A percentile compares a stretch with the other conserved stretches of the same genome.
These are phyloP conservation scores for Larimichthys polyactis DNA, from an alignment of 2,113 vertebrate species.

Conservation along the genomic window DNA sequence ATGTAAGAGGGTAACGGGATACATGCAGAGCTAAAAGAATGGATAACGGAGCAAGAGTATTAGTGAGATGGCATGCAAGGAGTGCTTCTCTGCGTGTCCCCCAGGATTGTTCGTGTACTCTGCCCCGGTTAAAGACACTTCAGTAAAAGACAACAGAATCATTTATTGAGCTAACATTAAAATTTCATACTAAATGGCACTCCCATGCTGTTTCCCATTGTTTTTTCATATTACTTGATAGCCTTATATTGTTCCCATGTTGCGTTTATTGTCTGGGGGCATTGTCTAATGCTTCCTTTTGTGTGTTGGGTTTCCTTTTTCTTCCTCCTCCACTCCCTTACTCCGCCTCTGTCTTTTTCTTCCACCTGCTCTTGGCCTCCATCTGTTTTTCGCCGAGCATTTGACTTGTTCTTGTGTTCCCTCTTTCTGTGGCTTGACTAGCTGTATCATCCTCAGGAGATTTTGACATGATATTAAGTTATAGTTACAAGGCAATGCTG, in stretches of 20 bases:
- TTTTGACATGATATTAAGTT: conserved; percentile 93
- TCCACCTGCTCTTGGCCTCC: conserved; percentile 60
- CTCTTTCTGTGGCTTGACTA: conserved; percentile 84
- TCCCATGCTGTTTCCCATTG: conserved; percentile 86
- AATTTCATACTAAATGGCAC: conserved; percentile 86
- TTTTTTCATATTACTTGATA: conserved; percentile 90
- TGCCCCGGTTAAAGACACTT: conserved; percentile 68
- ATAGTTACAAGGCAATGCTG: conserved; percentile 92
- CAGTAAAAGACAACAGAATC: conserved; percentile 81
- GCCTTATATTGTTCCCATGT: conserved; percentile 85
- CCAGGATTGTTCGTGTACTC: conserved; percentile 49
- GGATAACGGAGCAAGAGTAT: conserved; percentile 27
- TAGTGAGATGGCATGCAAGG: conserved; percentile 43
- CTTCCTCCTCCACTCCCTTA: conserved; percentile 14
- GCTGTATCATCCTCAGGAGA: conserved; percentile 90
- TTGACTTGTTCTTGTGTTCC: conserved; percentile 69
- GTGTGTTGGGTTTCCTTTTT: conserved; percentile 43
- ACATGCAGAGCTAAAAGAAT: conserved; percentile 20
- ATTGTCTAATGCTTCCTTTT: conserved; percentile 81
- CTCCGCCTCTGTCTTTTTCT: conserved; percentile 21
- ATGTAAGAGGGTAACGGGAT: neutral
- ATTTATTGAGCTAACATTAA: conserved; percentile 84
- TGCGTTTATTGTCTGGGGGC: conserved; percentile 86
- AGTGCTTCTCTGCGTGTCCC: conserved; percentile 66
- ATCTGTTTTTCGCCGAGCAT: conserved; percentile 56